These are phyloP conservation scores for Galaxias olidus DNA, from an alignment of 2,797 vertebrate species.

Conservation along the genomic window DNA sequence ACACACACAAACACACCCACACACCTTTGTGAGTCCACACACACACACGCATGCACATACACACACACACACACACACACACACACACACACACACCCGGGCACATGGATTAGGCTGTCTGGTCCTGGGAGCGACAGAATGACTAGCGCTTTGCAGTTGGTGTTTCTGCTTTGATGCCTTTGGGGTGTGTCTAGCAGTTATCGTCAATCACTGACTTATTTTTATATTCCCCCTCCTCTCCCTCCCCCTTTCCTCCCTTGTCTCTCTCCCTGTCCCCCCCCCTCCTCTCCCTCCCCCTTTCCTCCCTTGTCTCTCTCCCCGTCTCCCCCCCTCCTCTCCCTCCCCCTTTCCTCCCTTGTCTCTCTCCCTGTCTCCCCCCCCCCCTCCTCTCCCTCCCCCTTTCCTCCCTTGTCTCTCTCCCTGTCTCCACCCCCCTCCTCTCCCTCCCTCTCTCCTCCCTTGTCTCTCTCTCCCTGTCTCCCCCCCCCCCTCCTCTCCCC, in stretches of 20 bases:
- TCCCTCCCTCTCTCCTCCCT: neutral
- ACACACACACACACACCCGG: too few relatives aligned
- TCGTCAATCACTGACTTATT: neutral
- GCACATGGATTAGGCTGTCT: too few relatives aligned
- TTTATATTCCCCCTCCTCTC: neutral
- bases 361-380: neutral
- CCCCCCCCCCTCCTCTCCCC: neutral
- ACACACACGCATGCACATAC: too few relatives aligned
- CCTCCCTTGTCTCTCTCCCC: neutral
- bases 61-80: too few relatives aligned
- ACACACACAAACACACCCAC: constrained; percentile 47
- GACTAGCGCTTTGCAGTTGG: too few relatives aligned
- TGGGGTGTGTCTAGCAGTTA: too few relatives aligned
- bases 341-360: neutral
- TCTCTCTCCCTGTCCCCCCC: neutral
- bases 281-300: neutral
- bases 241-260: neutral
- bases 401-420: neutral
- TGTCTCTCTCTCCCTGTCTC: neutral
- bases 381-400: neutral
- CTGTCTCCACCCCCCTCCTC: neutral
- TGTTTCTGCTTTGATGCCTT: too few relatives aligned
- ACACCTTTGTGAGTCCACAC: constrained; percentile 84
- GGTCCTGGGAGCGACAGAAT: too few relatives aligned
- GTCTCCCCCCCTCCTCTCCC: neutral